phyloP scores from a whole-genome alignment of 2,888 invertebrate genomes.

The Oxytorus armatus region DNA sequence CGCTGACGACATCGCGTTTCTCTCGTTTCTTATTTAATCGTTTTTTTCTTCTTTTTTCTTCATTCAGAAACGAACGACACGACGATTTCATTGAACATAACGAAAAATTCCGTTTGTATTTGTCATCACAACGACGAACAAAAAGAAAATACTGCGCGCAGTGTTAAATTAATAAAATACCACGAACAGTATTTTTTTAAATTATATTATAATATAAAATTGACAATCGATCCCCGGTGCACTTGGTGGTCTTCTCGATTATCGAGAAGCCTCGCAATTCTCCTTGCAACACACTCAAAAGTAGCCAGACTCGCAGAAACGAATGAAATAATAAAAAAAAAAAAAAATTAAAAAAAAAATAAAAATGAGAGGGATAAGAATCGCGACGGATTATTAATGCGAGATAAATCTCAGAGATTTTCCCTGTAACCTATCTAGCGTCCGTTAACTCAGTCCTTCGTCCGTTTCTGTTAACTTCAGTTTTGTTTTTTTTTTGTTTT shows the following conservation, averaged over 20 bases:
- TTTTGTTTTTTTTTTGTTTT: slow-evolving; percentile 40
- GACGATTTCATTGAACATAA: slow-evolving; percentile 27
- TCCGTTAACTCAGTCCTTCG: slow-evolving; percentile 55
- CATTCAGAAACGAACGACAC: slow-evolving; percentile 3
- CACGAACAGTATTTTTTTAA: not conserved
- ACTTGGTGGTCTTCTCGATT: slow-evolving; percentile 15
- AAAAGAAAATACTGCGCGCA: not conserved
- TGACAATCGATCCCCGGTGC: slow-evolving; percentile 33
- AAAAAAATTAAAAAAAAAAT: slow-evolving; percentile 22
- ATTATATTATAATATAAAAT: slow-evolving; percentile 18
- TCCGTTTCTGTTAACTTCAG: slow-evolving; percentile 34
- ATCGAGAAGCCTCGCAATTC: slow-evolving; percentile 31
- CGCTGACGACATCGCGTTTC: slow-evolving; percentile 18
- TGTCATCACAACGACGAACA: not conserved
- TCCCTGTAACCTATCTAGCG: slow-evolving; percentile 37
- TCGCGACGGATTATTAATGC: slow-evolving; percentile 46
- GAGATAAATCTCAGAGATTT: slow-evolving; percentile 35
- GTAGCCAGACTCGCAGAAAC: slow-evolving; percentile 77
- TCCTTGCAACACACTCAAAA: slow-evolving; percentile 84
- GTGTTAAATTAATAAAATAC: not conserved
- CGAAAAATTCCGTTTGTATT: slow-evolving; percentile 6
- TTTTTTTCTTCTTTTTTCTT: not conserved
- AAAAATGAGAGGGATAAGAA: slow-evolving; percentile 60
- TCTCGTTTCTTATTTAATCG: slow-evolving; percentile 7
- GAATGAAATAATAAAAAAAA: slow-evolving; percentile 67